Conservation (phyloP, 2,113 vertebrate genomes). For the Glaucomys volans region DNA sequence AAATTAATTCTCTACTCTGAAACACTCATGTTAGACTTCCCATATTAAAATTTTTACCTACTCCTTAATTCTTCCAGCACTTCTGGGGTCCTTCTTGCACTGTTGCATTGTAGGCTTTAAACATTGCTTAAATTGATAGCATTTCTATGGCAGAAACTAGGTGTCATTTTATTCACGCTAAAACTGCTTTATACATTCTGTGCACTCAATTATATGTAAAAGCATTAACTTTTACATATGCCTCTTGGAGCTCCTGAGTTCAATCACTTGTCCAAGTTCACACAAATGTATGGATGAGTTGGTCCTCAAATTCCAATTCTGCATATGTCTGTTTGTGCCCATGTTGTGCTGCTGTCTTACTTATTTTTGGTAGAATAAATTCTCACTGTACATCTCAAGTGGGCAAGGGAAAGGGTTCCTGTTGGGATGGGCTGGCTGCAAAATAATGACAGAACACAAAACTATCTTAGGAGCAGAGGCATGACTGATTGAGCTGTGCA, state of each 20-base stretch:
- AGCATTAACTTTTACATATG: not conserved
- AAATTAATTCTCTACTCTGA: constrained; percentile 6
- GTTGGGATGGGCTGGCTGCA: no score
- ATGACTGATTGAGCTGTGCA: no score
- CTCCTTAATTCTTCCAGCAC: not conserved
- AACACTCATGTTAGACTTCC: not conserved
- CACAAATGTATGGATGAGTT: not conserved
- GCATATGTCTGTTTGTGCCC: not conserved
- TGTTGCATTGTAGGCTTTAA: not conserved
- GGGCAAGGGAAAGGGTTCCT: no score
- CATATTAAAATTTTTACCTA: constrained; percentile 8
- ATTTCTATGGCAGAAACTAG: not conserved
- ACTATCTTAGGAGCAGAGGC: no score
- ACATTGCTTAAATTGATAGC: not conserved
- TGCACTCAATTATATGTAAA: not conserved
- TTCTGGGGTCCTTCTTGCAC: not conserved
- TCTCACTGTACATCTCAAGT: no score
- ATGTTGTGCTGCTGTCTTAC: not conserved
- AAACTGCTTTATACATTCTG: not conserved
- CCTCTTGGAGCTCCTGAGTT: not conserved
- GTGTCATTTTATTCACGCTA: constrained; percentile 43
- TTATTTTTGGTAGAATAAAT: not conserved
- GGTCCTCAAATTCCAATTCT: not conserved
- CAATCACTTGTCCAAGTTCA: not conserved
- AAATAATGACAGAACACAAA: no score